These are phyloP conservation scores for Cryptotis parvus DNA, from an alignment of 2,113 vertebrate species.

Conservation along the genomic window DNA sequence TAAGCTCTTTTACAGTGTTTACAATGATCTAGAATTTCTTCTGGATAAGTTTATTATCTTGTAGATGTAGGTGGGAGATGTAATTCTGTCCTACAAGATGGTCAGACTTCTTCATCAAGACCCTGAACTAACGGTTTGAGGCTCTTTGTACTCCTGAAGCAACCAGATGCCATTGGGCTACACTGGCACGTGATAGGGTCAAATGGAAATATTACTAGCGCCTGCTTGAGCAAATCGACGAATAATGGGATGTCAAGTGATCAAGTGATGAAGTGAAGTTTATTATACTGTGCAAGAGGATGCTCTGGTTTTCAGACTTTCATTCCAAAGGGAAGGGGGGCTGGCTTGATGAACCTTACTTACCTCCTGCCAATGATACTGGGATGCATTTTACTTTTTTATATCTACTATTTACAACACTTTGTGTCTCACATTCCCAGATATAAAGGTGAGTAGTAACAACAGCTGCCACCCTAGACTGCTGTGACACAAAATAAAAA, in stretches of 20 bases:
- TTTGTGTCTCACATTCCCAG: neutral
- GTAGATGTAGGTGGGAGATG: no score
- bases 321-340: neutral
- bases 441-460: neutral
- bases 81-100: no score
- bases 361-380: neutral
- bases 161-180: no score
- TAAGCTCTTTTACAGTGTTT: neutral
- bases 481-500: neutral
- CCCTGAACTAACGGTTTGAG: no score
- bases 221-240: no score
- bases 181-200: no score
- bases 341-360: neutral
- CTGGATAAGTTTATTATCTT: constrained; percentile 38
- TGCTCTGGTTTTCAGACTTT: neutral
- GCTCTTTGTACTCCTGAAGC: no score
- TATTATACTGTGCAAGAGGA: neutral
- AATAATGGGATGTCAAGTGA: no score
- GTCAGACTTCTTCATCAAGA: no score
- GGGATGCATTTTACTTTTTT: no score
- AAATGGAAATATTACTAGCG: no score
- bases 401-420: neutral
- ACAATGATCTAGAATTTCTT: constrained; percentile 2
- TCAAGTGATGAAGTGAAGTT: no score
- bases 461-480: neutral